Conservation (phyloP, 2,888 invertebrate species). For the Ichneumoninae sp. region DNA sequence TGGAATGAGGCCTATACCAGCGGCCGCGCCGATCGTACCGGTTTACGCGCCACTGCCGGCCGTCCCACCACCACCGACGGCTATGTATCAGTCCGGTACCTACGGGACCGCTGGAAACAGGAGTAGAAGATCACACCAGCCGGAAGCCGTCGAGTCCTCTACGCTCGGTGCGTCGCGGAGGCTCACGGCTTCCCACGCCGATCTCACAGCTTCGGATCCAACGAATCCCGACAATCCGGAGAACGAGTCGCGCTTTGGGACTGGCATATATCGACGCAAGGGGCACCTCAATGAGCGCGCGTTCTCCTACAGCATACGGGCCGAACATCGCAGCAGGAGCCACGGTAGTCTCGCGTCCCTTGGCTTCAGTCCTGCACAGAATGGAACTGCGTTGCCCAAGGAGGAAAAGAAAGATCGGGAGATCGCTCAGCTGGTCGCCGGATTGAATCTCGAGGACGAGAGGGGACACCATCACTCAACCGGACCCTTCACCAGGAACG, state of each 20-base stretch:
- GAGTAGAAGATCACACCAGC: conserved; percentile 76
- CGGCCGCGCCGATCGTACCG: conserved; percentile 85
- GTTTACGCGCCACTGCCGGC: conserved; percentile 85
- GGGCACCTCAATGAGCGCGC: conserved; percentile 97
- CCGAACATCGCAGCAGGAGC: conserved; percentile 96
- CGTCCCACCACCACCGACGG: conserved; percentile 87
- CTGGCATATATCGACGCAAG: conserved; percentile 95
- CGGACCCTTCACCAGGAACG: conserved; percentile 86
- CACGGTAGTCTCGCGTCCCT: conserved; percentile 96
- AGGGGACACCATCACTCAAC: conserved; percentile 88
- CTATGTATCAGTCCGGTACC: conserved; percentile 85
- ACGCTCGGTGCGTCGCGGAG: conserved; percentile 78
- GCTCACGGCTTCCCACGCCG: conserved; percentile 81
- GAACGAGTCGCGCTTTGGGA: conserved; percentile 88
- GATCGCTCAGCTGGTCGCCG: conserved; percentile 97
- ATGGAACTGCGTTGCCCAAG: conserved; percentile 79
- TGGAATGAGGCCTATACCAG: conserved; percentile 82
- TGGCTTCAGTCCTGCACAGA: conserved; percentile 91
- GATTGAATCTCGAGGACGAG: conserved; percentile 92
- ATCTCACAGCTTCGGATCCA: conserved; percentile 74
- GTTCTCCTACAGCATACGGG: conserved; percentile 96
- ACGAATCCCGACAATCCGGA: conserved; percentile 77
- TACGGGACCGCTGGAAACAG: conserved; percentile 86
- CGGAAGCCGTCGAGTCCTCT: conserved; percentile 73
- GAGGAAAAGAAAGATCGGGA: conserved; percentile 93